Evolutionary conservation across 2,797 vertebrate genomes (phyloP).

Genomic region (Myioborus melanocephalus): DNA sequence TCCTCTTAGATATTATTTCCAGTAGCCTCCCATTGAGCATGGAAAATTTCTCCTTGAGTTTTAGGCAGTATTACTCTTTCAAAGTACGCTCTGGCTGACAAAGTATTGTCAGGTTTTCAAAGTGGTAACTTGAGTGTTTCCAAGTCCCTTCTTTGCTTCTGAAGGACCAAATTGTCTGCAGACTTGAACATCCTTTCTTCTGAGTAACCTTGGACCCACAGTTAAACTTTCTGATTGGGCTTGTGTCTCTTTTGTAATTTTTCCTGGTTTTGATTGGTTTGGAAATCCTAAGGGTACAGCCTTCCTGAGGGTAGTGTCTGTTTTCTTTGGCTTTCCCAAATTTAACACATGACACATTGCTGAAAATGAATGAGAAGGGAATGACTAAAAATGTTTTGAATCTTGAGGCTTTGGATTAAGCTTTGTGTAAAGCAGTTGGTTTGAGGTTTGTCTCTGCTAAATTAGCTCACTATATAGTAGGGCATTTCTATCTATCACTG

Average conservation of each 20-base stretch:
- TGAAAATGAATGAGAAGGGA: background rate
- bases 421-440: background rate
- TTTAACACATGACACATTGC: background rate
- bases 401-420: background rate
- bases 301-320: background rate
- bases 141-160: background rate
- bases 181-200: background rate
- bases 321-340: background rate
- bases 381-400: background rate
- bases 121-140: background rate
- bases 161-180: background rate
- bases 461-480: background rate
- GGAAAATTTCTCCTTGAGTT: background rate
- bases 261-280: background rate
- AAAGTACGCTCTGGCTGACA: background rate
- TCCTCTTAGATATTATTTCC: background rate
- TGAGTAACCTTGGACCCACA: background rate
- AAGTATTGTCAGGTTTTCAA: background rate
- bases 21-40: background rate
- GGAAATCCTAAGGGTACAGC: background rate
- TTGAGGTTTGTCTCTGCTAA: background rate
- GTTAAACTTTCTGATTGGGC: background rate
- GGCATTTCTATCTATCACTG: background rate
- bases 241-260: background rate
- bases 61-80: background rate